phyloP scores from a whole-genome alignment of 2,797 vertebrate genomes.

The Danio tinwini region DNA sequence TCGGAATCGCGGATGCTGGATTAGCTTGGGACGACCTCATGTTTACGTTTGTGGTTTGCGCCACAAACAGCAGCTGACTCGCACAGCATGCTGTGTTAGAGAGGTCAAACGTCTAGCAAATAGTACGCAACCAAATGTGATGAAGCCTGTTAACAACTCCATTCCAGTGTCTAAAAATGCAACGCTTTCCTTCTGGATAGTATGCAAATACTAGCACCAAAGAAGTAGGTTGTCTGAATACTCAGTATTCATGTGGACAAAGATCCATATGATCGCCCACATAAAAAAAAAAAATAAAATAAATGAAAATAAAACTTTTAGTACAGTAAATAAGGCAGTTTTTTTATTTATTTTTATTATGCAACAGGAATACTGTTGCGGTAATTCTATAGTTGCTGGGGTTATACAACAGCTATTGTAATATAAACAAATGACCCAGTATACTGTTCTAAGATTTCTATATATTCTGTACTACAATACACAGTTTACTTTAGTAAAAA shows the following conservation, averaged over 20 bases:
- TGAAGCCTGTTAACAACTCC: slow-evolving; percentile 5
- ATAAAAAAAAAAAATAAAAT: too few relatives aligned
- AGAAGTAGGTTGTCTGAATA: neutral
- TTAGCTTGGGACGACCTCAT: slow-evolving; percentile 16
- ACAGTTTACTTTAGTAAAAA: too few relatives aligned
- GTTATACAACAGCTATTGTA: too few relatives aligned
- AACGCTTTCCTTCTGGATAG: neutral
- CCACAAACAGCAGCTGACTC: slow-evolving; percentile 4
- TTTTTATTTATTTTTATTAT: too few relatives aligned
- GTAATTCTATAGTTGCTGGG: too few relatives aligned
- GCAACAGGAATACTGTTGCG: too few relatives aligned
- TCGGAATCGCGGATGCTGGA: slow-evolving; percentile 3
- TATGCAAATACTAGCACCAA: neutral
- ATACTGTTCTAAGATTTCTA: too few relatives aligned
- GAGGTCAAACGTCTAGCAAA: slow-evolving; percentile 15
- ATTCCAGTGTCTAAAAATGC: neutral
- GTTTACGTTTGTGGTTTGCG: slow-evolving; percentile 29
- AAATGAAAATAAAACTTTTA: too few relatives aligned
- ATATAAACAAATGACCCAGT: too few relatives aligned
- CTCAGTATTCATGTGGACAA: neutral
- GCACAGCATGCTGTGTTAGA: neutral
- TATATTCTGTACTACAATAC: too few relatives aligned
- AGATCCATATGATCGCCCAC: too few relatives aligned
- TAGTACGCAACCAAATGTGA: neutral
- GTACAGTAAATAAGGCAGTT: too few relatives aligned